These are phyloP conservation scores for Drosophila anomalata DNA, from an alignment of 2,888 invertebrate species.

Conservation along the genomic window DNA sequence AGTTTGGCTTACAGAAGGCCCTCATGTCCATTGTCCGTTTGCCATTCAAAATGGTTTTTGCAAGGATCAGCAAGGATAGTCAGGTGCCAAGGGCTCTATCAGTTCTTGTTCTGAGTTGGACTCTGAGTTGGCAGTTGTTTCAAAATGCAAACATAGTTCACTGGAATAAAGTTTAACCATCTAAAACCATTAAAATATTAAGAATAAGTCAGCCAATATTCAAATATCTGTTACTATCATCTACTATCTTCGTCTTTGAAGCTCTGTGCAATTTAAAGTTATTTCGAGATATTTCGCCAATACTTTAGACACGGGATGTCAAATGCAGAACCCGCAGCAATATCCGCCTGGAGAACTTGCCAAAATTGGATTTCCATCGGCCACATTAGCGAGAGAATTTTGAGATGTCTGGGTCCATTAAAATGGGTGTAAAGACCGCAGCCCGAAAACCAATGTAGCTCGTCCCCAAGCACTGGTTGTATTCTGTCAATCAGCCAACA, in stretches of 20 bases:
- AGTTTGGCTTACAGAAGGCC: conserved; percentile 41
- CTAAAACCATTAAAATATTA: too few species aligned
- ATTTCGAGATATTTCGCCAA: background rate
- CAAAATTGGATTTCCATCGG: background rate
- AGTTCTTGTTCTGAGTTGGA: background rate
- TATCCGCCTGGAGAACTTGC: background rate
- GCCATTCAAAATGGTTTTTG: conserved; percentile 14
- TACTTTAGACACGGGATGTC: conserved; percentile 9
- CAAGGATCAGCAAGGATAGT: conserved; percentile 13
- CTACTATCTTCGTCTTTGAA: too few species aligned
- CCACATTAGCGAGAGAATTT: conserved; percentile 13
- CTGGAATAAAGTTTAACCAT: too few species aligned
- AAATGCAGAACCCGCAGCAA: conserved; percentile 13
- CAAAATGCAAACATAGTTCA: background rate
- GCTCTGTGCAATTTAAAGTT: background rate
- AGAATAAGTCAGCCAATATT: too few species aligned
- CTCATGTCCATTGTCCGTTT: conserved; percentile 26
- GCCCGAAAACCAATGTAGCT: conserved; percentile 25
- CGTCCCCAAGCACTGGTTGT: background rate
- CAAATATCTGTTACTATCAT: too few species aligned
- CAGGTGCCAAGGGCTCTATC: conserved; percentile 13
- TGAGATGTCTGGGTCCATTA: conserved; percentile 11
- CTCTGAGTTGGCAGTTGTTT: conserved; percentile 4
- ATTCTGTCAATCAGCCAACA: conserved; percentile 40
- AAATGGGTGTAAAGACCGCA: conserved; percentile 33